phyloP scores from a whole-genome alignment of 2,888 invertebrate species.

The Trissoscelio sp. region DNA sequence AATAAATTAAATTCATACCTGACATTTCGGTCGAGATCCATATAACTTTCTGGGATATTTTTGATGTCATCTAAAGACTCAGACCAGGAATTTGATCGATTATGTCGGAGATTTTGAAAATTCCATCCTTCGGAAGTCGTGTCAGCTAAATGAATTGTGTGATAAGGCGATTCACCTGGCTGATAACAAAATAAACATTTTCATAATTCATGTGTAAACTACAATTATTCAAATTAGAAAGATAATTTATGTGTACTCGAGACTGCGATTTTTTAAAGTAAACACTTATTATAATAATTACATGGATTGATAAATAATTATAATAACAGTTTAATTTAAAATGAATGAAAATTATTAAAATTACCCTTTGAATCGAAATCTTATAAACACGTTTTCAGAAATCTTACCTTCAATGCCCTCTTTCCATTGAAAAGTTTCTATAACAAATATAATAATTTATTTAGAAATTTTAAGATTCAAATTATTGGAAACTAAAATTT shows the following conservation, averaged over 20 bases:
- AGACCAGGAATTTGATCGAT: constrained; percentile 94
- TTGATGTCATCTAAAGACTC: constrained; percentile 91
- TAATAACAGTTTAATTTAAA: not conserved
- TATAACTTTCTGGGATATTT: constrained; percentile 81
- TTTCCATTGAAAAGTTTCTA: constrained; percentile 87
- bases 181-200: constrained; percentile 74
- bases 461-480: constrained; percentile 1
- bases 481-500: not conserved
- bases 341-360: not conserved
- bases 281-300: constrained; percentile 35
- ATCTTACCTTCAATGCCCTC: constrained; percentile 87
- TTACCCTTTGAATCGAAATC: not conserved
- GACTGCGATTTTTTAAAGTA: not conserved
- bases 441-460: constrained; percentile 83
- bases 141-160: constrained; percentile 93
- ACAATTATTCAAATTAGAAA: not conserved
- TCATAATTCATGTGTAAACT: not conserved
- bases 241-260: not conserved
- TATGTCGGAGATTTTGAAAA: constrained; percentile 87
- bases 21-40: constrained; percentile 77
- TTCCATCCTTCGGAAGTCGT: constrained; percentile 91
- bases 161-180: constrained; percentile 94
- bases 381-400: not conserved
- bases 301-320: constrained; percentile 21
- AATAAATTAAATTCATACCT: constrained; percentile 70